These are phyloP conservation scores for Platalea minor DNA, from an alignment of 2,797 vertebrate genomes.

Conservation along the genomic window DNA sequence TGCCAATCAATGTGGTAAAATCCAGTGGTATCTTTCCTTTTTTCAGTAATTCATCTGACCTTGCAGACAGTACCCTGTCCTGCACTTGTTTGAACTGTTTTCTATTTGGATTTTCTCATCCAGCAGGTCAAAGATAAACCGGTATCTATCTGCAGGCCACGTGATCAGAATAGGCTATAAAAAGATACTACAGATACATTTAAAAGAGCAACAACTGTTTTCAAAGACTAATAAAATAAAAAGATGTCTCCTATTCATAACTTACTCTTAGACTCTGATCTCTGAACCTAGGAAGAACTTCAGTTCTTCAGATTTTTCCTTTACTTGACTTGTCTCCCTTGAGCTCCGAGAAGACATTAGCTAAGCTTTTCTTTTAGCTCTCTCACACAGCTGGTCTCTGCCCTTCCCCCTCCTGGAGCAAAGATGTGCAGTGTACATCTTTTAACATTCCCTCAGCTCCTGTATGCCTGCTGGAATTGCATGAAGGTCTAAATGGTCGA, in stretches of 20 bases:
- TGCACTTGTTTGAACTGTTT: neutral
- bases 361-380: neutral
- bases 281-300: neutral
- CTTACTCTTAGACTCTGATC: neutral
- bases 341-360: neutral
- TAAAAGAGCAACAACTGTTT: neutral
- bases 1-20: neutral
- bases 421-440: neutral
- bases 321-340: neutral
- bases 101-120: neutral
- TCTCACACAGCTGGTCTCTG: neutral
- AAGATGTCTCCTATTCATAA: neutral
- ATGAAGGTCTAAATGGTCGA: neutral
- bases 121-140: neutral
- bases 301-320: neutral
- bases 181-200: neutral
- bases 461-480: accelerated
- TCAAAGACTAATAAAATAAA: neutral
- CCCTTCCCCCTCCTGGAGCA: neutral
- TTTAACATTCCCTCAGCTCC: neutral
- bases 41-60: neutral
- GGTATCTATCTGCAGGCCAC: neutral
- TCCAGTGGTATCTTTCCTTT: neutral
- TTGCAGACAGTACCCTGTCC: neutral
- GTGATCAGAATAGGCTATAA: neutral